Percentiles rank a stretch among this genome's conserved stretches.
phyloP scores from a whole-genome alignment of 2,797 vertebrate genomes.

The Simalia tracyae region DNA sequence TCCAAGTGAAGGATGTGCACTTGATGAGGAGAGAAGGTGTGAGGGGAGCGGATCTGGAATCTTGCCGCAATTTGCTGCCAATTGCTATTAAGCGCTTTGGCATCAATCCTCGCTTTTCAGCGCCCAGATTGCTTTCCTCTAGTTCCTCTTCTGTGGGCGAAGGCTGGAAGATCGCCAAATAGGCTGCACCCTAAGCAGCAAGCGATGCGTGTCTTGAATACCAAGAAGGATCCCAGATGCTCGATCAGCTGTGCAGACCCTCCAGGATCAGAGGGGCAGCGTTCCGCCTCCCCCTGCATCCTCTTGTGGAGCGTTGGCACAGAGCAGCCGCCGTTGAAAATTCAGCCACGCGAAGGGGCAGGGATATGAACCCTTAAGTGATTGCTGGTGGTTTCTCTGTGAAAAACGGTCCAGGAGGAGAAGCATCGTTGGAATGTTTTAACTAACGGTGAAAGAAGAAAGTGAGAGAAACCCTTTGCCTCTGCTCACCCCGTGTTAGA shows the following conservation, averaged over 20 bases:
- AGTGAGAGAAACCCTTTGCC: not conserved
- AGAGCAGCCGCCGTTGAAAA: not conserved
- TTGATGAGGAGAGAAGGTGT: not conserved
- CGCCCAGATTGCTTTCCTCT: not conserved
- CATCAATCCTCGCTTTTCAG: not conserved
- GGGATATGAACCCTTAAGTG: not conserved
- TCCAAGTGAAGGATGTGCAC: not conserved
- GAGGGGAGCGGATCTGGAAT: not conserved
- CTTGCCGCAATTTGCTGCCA: not conserved
- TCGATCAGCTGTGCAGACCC: not conserved
- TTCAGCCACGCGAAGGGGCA: not conserved
- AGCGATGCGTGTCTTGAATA: not conserved
- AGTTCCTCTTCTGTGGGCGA: not conserved
- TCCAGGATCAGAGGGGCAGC: not conserved
- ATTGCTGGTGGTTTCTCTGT: not conserved
- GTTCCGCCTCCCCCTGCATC: not conserved
- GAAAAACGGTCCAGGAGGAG: not conserved
- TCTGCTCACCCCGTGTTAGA: not conserved
- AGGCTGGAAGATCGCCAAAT: not conserved
- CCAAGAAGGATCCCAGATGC: not conserved
- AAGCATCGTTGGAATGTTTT: not conserved
- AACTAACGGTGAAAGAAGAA: not conserved
- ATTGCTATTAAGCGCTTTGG: not conserved
- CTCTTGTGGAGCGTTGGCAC: not conserved
- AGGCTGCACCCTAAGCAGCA: not conserved